These are phyloP conservation scores for Chloropsis hardwickii DNA, from an alignment of 2,113 vertebrate genomes.

Conservation along the genomic window DNA sequence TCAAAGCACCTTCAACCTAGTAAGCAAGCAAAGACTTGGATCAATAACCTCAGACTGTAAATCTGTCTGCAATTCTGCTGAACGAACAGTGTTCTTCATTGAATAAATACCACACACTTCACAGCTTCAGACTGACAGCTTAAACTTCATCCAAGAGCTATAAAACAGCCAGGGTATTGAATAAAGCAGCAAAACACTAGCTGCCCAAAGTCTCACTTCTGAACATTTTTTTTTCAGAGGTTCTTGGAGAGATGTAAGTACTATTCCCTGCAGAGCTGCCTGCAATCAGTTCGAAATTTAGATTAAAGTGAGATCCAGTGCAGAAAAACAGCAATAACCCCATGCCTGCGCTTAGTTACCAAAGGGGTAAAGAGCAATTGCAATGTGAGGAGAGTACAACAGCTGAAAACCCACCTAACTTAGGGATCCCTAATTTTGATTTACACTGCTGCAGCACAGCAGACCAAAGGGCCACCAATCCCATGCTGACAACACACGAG, in stretches of 20 bases:
- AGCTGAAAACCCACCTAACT: not conserved
- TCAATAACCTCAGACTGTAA: not conserved
- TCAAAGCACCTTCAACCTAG: not conserved
- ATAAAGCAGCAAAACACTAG: not conserved
- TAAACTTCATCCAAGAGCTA: not conserved
- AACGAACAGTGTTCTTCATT: not conserved
- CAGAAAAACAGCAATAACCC: not conserved
- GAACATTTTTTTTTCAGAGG: not conserved
- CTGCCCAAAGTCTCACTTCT: not conserved
- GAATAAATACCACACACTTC: not conserved
- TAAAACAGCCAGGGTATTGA: not conserved
- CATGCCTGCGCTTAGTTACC: not conserved
- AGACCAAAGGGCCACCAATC: not conserved
- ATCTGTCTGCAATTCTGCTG: not conserved
- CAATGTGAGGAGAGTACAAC: not conserved
- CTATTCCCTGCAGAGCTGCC: not conserved
- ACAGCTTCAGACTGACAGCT: not conserved
- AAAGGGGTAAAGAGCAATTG: not conserved
- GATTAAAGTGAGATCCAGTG: not conserved
- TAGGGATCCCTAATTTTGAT: not conserved
- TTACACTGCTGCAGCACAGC: not conserved
- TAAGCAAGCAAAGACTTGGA: not conserved
- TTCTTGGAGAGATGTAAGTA: not conserved
- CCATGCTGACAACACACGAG: rapidly evolving
- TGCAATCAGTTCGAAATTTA: not conserved